phyloP scores from a whole-genome alignment of 2,888 invertebrate species.

The Pyralis farinalis region DNA sequence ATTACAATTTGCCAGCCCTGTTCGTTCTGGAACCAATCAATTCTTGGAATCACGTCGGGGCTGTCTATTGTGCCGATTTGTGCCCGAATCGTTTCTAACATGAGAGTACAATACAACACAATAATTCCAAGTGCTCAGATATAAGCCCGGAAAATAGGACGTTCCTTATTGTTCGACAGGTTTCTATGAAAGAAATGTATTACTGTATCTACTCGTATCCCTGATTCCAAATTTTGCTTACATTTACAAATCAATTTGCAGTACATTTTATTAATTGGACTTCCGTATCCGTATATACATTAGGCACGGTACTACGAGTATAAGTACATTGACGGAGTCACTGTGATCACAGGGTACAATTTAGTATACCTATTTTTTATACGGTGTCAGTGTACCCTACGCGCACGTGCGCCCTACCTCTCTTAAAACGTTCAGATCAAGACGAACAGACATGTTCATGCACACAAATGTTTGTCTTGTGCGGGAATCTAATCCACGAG shows the following conservation, averaged over 20 bases:
- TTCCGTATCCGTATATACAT: no score
- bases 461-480: no score
- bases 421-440: no score
- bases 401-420: no score
- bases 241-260: neutral
- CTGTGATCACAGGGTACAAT: no score
- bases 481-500: no score
- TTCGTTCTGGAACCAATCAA: slow-evolving; percentile 1
- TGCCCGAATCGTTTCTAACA: slow-evolving; percentile 2
- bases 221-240: neutral
- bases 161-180: neutral
- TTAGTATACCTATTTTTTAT: no score
- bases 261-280: no score
- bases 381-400: no score
- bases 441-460: no score
- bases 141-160: neutral
- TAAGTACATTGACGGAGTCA: no score
- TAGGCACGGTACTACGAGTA: no score
- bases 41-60: slow-evolving; percentile 3
- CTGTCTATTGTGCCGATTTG: slow-evolving; percentile 3
- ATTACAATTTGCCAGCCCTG: neutral
- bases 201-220: neutral
- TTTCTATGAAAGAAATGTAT: neutral
- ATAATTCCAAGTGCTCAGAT: slow-evolving; percentile 3
- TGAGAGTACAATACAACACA: slow-evolving; percentile 1